Evolutionary conservation across 53 echinoderm and acorn worm genomes (phyloP).

Genomic region (Hippasteria phrygiana): DNA sequence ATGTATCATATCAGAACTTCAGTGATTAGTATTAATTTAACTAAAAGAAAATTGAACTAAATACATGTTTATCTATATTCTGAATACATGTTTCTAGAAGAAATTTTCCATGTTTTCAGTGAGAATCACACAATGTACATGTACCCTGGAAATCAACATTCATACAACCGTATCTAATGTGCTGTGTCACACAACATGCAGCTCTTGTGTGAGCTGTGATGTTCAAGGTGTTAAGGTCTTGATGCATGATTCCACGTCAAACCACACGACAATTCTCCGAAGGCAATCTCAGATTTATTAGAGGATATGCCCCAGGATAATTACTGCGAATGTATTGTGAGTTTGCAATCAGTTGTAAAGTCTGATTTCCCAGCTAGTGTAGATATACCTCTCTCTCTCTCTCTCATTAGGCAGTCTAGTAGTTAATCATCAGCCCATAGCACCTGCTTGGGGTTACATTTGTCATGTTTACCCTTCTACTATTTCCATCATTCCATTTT

Average conservation of each 20-base stretch:
- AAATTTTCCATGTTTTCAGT: too few species aligned
- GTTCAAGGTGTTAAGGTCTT: background rate
- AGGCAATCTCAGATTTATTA: background rate
- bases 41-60: too few species aligned
- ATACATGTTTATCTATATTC: too few species aligned
- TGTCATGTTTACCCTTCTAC: background rate
- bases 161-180: too few species aligned
- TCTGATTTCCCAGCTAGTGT: conserved; percentile 24
- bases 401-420: conserved; percentile 7
- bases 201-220: too few species aligned
- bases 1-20: too few species aligned
- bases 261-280: background rate
- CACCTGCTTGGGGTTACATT: conserved; percentile 20
- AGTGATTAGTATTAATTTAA: too few species aligned
- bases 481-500: background rate
- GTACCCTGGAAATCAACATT: too few species aligned
- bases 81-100: too few species aligned
- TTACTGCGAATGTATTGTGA: conserved; percentile 25
- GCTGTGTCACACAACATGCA: too few species aligned
- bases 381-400: background rate
- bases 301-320: background rate
- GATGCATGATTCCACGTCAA: background rate
- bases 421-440: conserved; percentile 22
- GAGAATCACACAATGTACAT: too few species aligned
- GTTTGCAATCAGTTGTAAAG: conserved; percentile 25